Evolutionary conservation across 2,113 vertebrate genomes (phyloP).

Genomic region (Podilymbus podiceps): DNA sequence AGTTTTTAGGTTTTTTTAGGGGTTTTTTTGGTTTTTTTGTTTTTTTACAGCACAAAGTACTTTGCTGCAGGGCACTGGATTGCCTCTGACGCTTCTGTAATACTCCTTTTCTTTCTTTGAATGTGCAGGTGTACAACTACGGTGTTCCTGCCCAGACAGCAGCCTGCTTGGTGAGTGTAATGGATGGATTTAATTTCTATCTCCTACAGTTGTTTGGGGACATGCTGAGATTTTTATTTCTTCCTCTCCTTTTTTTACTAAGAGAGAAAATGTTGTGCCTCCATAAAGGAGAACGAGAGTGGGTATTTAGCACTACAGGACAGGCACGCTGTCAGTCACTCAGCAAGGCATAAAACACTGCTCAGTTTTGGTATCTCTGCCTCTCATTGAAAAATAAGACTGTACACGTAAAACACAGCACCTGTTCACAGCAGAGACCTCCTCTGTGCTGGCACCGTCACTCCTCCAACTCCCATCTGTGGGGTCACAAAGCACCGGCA

Average conservation of each 20-base stretch:
- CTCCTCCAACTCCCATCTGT: not conserved
- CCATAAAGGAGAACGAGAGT: not conserved
- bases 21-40: not conserved
- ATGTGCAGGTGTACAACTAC: not conserved
- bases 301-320: not conserved
- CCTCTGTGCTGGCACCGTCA: not conserved
- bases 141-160: not conserved
- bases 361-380: not conserved
- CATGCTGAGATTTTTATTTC: not conserved
- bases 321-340: not conserved
- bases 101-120: not conserved
- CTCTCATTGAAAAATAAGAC: not conserved
- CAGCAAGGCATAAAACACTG: not conserved
- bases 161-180: not conserved
- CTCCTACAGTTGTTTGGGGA: not conserved
- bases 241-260: not conserved
- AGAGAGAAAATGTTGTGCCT: not conserved
- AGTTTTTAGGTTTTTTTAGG: not conserved
- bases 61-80: not conserved
- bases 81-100: not conserved
- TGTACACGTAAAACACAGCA: not conserved
- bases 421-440: not conserved
- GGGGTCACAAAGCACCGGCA: not conserved
- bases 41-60: not conserved
- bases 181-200: constrained; percentile 34